These are phyloP conservation scores for Graphium colonna DNA, from an alignment of 2,888 invertebrate genomes.

Conservation along the genomic window DNA sequence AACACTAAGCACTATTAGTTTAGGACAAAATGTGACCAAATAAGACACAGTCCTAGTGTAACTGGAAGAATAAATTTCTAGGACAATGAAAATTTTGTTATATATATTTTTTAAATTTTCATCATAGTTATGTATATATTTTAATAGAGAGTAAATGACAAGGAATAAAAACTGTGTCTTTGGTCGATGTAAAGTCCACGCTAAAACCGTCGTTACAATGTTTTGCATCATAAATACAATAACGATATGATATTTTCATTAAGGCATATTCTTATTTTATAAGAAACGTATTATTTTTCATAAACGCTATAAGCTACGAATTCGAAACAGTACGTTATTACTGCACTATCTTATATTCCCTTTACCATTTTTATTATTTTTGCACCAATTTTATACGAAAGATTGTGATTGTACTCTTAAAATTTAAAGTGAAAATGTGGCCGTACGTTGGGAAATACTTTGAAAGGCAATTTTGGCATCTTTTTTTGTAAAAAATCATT, in stretches of 20 bases:
- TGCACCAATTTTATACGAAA: slow-evolving; percentile 36
- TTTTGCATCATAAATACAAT: slow-evolving; percentile 71
- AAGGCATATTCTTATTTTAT: slow-evolving; percentile 79
- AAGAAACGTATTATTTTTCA: slow-evolving; percentile 53
- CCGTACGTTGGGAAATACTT: neutral
- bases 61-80: neutral
- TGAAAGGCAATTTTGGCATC: neutral
- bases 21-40: slow-evolving; percentile 12
- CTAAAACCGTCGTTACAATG: slow-evolving; percentile 22
- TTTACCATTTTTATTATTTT: slow-evolving; percentile 24
- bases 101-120: no score
- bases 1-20: slow-evolving; percentile 45
- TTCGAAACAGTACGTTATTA: slow-evolving; percentile 22
- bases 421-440: slow-evolving; percentile 1
- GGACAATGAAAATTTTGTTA: neutral
- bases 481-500: neutral
- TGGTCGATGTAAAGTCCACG: slow-evolving; percentile 11
- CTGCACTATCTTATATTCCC: slow-evolving; percentile 27
- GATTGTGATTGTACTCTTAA: slow-evolving; percentile 34
- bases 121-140: no score
- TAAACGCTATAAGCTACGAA: slow-evolving; percentile 32
- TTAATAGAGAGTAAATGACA: no score
- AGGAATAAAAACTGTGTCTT: neutral
- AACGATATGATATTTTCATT: slow-evolving; percentile 75
- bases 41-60: slow-evolving; percentile 22